phyloP scores from a whole-genome alignment of 2,888 invertebrate genomes.

The Vannuccia rotundouncinata region DNA sequence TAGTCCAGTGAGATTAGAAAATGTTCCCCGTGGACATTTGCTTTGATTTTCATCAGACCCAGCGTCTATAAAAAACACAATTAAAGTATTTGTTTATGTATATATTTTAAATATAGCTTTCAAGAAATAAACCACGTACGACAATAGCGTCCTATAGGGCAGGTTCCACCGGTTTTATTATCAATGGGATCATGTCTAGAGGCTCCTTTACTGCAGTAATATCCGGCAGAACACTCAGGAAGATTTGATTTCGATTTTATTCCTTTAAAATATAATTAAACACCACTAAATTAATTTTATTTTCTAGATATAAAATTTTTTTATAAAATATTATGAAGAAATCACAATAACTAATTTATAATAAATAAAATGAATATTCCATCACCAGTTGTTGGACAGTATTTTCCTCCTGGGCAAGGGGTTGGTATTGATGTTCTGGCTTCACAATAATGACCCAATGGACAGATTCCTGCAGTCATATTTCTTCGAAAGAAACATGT shows the following conservation, averaged over 20 bases:
- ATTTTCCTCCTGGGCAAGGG: conserved; percentile 47
- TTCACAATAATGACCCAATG: conserved; percentile 50
- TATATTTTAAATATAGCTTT: neutral
- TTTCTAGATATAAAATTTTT: conserved; percentile 46
- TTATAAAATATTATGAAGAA: conserved; percentile 43
- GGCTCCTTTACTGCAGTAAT: conserved; percentile 50
- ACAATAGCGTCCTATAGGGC: conserved; percentile 51
- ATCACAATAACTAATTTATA: neutral
- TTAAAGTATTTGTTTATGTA: neutral
- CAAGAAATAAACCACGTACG: conserved; percentile 42
- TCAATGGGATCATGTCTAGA: conserved; percentile 45
- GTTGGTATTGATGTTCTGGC: no score
- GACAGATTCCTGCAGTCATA: conserved; percentile 43
- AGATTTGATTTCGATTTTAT: conserved; percentile 45
- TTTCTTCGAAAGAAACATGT: neutral
- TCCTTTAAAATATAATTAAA: conserved; percentile 52
- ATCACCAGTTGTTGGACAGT: neutral
- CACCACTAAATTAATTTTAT: conserved; percentile 46
- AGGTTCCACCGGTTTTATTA: conserved; percentile 44
- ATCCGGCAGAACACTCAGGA: conserved; percentile 46
- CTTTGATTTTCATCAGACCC: conserved; percentile 42
- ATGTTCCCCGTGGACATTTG: conserved; percentile 45
- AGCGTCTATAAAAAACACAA: neutral
- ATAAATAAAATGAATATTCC: neutral
- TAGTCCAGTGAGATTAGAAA: conserved; percentile 45